phyloP scores from a whole-genome alignment of 2,888 invertebrate genomes.

The Melinaea marsaeus region DNA sequence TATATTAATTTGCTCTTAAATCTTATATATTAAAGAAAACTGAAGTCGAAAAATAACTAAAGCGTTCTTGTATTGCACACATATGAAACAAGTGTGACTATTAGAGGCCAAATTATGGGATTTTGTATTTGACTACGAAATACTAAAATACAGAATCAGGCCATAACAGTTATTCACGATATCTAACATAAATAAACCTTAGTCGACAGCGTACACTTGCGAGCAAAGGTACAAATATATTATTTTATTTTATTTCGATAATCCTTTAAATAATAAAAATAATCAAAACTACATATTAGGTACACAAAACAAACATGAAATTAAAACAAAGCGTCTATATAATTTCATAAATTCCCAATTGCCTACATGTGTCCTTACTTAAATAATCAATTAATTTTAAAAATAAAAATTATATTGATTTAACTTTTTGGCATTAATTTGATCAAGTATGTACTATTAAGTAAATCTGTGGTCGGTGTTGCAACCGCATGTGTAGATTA shows the following conservation, averaged over 20 bases:
- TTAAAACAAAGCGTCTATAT: too few species aligned
- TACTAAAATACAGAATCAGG: conserved; percentile 48
- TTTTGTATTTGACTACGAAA: conserved; percentile 5
- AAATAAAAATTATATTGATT: background rate
- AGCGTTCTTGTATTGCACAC: background rate
- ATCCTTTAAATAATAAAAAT: background rate
- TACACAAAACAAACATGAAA: too few species aligned
- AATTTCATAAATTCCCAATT: too few species aligned
- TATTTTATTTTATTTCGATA: background rate
- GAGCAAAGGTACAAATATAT: background rate
- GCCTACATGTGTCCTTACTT: too few species aligned
- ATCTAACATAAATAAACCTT: conserved; percentile 19
- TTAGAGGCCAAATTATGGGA: background rate
- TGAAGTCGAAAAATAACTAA: too few species aligned
- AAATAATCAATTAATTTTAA: background rate
- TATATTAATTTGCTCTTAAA: too few species aligned
- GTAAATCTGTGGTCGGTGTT: conserved; percentile 20
- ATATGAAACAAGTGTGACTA: background rate
- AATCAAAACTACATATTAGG: too few species aligned
- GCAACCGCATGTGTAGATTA: conserved; percentile 34
- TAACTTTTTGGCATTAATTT: conserved; percentile 1
- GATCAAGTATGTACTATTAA: conserved; percentile 12
- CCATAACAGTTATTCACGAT: conserved; percentile 43
- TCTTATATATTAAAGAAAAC: too few species aligned
- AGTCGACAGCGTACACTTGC: conserved; percentile 11